Conservation (phyloP, 2,888 invertebrate genomes). For the Beris chalybata region DNA sequence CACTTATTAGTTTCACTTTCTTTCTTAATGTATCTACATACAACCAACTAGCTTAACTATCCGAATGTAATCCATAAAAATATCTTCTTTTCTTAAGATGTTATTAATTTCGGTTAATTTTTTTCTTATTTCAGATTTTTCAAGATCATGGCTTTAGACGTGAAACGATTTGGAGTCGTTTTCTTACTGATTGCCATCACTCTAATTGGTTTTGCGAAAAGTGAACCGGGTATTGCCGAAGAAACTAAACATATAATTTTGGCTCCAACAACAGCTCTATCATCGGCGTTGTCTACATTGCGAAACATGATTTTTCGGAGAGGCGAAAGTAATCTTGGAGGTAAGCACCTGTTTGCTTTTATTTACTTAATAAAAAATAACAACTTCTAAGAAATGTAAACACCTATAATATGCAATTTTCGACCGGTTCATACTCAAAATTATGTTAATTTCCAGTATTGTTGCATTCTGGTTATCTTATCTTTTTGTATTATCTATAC, state of each 20-base stretch:
- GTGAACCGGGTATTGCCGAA: background rate
- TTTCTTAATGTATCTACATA: no score
- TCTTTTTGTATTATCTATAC: background rate
- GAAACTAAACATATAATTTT: constrained; percentile 1
- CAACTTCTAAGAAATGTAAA: no score
- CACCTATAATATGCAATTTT: no score
- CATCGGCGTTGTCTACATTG: background rate
- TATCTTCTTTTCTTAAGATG: background rate
- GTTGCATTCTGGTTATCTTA: background rate
- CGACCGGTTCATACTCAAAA: background rate
- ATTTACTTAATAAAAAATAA: no score
- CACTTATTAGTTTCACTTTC: no score
- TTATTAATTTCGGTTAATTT: background rate
- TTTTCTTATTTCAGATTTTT: constrained; percentile 17
- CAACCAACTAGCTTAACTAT: no score
- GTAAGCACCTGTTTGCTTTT: no score
- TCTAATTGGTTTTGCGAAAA: background rate
- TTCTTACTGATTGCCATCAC: constrained; percentile 12
- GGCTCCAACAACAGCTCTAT: background rate
- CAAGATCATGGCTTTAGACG: constrained; percentile 11
- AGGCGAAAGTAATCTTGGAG: no score
- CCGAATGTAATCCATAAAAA: background rate
- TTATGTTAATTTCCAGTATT: background rate
- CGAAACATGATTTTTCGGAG: no score
- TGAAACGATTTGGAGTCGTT: constrained; percentile 11